Base-by-base conservation (phyloP, 2,113 vertebrate genomes). In the Oncorhynchus tshawytscha region DNA sequence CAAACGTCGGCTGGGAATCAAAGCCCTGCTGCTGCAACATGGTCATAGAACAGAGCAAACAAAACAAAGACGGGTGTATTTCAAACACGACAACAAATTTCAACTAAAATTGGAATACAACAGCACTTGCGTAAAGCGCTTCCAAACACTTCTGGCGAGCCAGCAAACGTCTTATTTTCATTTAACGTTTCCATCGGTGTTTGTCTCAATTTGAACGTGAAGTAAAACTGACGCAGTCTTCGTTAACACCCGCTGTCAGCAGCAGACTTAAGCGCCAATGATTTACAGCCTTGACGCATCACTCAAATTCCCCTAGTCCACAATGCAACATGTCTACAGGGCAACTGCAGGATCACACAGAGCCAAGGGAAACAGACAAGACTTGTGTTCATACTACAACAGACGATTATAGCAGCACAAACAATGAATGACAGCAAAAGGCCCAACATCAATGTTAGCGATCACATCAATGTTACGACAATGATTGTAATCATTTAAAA, bases 1-100 rank as follows among this genome's bases (percentile, higher is more conserved):
- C 70, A 79, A 76, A 76, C 84, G 86, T 84, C 82, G 80, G 81
- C 81, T 72, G 76, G 77, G 82, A 79, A 79, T 82, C 78, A 79
- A 85, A 81, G 51, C 76, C 48, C 49, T 70, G 60, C 73, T 11
- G 68, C 71, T 67, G 34, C 72, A 7, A 62, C 71, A 67, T 69
- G 78, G 78, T 12, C 27, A 20, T 31, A 51, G 24, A 9, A 39
- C 25, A 34, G 79, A 74, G 74, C 15, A 73, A 70, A 81, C 48
- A 77, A 73, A 31, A 84, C 73, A 81, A 69, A 66, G 67, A 67
- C 81, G 60, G 79, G 70, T 59, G 62, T 2, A n/a, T 51, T 34
- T 69, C 31, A 60, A 73, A 76, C 22, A 72, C 70, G 72, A 25
- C 15, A 77, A 75, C 80, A 69, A 39, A 83, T 79, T 82, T 83